Base-by-base conservation (phyloP, 2,113 vertebrate species). In the Caranx melampygus region DNA sequence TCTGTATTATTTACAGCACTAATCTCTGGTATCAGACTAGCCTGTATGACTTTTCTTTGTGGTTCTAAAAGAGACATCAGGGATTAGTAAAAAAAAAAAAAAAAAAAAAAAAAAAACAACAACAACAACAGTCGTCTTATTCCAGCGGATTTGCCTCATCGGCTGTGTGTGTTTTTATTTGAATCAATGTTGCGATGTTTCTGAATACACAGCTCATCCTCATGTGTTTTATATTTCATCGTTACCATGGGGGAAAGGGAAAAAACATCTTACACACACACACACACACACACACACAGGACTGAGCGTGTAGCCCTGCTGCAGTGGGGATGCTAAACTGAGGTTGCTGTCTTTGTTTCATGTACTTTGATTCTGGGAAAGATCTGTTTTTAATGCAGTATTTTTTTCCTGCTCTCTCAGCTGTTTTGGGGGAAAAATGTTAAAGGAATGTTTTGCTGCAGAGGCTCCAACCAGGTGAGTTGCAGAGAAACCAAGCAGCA, bases 371-470 rank as follows among this genome's bases (percentile, higher is more conserved):
- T 87, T 88, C 79, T 7, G 21, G 55, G 68, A 74, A 76, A 72
- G 57, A 75, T 86, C 20, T 62, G 74, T 83, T 88, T 87, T 83
- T 79, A 82, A 87, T 89, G 88, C 88, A 91, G 88, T 70, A 70
- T 80, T 80, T 88, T 79, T 88, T 92, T 89, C 72, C 74, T 90
- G 92, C 89, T 33, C 54, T 58, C 88, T 94, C 91, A 91, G 93
- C 92, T 90, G 79, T 91, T 91, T 86, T 55, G 40, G 51, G 26
- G 26, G 26, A 52, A 81, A 47, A 88, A 81, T 81, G 77, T 90
- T 81, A 83, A 74, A 88, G 75, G 69, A 83, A 89, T 89, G 81
- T 88, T 92, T 92, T 90, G 81, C 87, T 91, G 90, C 89, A 90
- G 87, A 81, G 81, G 70, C 62, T 78, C 59, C 78, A 84, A 84